These are phyloP conservation scores for Astyanax mexicanus DNA, from an alignment of 2,797 vertebrate species.

Conservation along the genomic window DNA sequence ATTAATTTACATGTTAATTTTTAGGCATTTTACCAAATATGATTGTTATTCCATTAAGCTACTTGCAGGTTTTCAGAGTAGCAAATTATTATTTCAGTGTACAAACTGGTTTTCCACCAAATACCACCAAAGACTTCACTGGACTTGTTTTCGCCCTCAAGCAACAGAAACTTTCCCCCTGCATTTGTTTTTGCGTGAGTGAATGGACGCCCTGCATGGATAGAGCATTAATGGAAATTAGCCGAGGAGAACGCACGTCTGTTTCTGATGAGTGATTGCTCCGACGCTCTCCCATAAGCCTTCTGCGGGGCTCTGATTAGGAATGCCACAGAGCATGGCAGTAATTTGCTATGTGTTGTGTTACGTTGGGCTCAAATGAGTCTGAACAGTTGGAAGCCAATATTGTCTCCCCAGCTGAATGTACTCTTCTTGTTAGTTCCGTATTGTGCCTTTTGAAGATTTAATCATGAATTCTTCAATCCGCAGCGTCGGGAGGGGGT, in stretches of 20 bases:
- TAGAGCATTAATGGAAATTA: constrained; percentile 50
- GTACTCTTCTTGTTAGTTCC: constrained; percentile 41
- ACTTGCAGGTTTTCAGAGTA: neutral
- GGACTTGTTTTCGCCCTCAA: constrained; percentile 14
- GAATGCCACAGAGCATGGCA: constrained; percentile 27
- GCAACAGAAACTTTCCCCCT: constrained; percentile 2
- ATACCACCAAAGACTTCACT: constrained; percentile 25
- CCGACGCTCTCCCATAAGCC: constrained; percentile 19
- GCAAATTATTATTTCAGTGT: no score
- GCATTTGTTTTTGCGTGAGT: constrained; percentile 41
- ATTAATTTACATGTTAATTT: constrained; percentile 15
- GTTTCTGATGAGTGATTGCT: constrained; percentile 39
- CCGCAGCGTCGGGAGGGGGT: neutral
- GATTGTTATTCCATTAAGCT: no score
- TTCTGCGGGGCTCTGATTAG: constrained; percentile 52
- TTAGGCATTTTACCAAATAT: neutral
- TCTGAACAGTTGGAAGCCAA: constrained; percentile 44
- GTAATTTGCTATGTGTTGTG: constrained; percentile 39
- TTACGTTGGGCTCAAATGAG: constrained; percentile 49
- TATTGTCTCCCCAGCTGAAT: constrained; percentile 42
- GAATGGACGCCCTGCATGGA: constrained; percentile 32
- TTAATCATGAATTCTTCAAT: constrained; percentile 42
- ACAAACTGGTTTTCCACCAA: no score
- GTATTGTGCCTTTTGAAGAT: constrained; percentile 41
- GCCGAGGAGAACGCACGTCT: constrained; percentile 25